A percentile compares a stretch with the other conserved stretches of the same genome.
Evolutionary conservation across 2,888 invertebrate species (phyloP).

Genomic region (Perizoma affinitatum): DNA sequence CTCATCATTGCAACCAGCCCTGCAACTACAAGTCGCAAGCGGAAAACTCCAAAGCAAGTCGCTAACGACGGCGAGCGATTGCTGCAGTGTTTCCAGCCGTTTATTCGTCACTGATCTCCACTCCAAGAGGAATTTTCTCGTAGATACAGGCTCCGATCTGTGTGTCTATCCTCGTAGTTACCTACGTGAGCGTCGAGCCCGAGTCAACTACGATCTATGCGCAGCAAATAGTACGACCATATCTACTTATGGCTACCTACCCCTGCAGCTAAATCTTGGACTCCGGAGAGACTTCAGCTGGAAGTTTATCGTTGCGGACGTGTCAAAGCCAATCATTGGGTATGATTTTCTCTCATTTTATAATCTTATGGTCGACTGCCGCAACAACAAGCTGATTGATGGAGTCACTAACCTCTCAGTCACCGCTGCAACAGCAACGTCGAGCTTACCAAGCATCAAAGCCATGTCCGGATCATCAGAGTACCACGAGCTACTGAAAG

Average conservation of each 20-base stretch:
- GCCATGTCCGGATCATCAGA: too few relatives aligned
- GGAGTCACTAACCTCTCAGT: constrained; percentile 27
- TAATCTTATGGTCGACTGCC: constrained; percentile 47
- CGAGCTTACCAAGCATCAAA: constrained; percentile 2
- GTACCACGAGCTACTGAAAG: too few relatives aligned
- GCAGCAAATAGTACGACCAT: neutral
- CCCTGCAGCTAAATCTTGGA: constrained; percentile 1
- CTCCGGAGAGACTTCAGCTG: constrained; percentile 6
- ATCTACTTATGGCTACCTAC: constrained; percentile 31
- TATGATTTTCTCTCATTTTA: constrained; percentile 33
- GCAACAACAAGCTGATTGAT: constrained; percentile 40
- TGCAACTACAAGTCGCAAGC: constrained; percentile 13
- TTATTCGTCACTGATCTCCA: constrained; percentile 27
- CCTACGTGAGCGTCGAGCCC: constrained; percentile 5
- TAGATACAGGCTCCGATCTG: constrained; percentile 28
- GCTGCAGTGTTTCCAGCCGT: constrained; percentile 27
- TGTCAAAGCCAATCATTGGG: constrained; percentile 2
- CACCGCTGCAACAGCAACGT: constrained; percentile 1
- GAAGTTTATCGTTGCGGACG: constrained; percentile 5
- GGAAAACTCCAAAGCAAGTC: constrained; percentile 35
- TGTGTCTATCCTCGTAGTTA: constrained; percentile 37
- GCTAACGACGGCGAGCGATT: constrained; percentile 31
- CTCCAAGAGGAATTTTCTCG: constrained; percentile 27
- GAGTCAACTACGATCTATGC: constrained; percentile 2
- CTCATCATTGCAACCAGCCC: constrained; percentile 20